These are phyloP conservation scores for Spondyliosoma cantharus DNA, from an alignment of 2,797 vertebrate species.

Conservation along the genomic window DNA sequence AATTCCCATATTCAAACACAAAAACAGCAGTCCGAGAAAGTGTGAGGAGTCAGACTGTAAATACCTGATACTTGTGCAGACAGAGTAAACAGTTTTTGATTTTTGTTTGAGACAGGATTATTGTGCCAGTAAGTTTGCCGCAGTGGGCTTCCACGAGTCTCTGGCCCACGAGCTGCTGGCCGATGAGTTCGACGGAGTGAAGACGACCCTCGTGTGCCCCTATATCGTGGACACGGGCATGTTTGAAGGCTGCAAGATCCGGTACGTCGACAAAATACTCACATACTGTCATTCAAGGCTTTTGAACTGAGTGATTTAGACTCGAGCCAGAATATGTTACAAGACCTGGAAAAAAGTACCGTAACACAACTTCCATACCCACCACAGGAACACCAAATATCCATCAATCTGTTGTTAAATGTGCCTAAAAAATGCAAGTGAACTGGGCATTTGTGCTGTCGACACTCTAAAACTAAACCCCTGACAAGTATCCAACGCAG, in stretches of 20 bases:
- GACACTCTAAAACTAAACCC: not conserved
- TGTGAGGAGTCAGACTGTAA: not conserved
- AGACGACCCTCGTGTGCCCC: constrained; percentile 81
- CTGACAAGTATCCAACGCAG: not conserved
- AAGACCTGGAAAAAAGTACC: not conserved
- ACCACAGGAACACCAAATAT: not conserved
- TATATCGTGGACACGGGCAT: constrained; percentile 81
- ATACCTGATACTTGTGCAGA: not conserved
- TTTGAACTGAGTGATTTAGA: not conserved
- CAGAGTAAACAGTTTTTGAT: not conserved
- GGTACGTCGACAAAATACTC: constrained; percentile 45
- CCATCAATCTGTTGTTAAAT: not conserved
- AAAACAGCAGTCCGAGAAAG: not conserved
- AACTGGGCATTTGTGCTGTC: not conserved
- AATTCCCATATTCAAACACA: not conserved
- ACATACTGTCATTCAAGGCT: not conserved
- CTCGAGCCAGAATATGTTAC: not conserved
- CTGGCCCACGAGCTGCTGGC: constrained; percentile 80
- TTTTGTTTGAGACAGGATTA: constrained; percentile 73
- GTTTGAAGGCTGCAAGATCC: constrained; percentile 78
- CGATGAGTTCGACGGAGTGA: constrained; percentile 75
- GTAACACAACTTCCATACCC: no score
- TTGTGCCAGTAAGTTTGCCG: constrained; percentile 83
- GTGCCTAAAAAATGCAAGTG: not conserved
- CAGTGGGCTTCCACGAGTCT: constrained; percentile 83